Conservation (phyloP, 1,140 invertebrate genomes). For the Camponotus vicinus region DNA sequence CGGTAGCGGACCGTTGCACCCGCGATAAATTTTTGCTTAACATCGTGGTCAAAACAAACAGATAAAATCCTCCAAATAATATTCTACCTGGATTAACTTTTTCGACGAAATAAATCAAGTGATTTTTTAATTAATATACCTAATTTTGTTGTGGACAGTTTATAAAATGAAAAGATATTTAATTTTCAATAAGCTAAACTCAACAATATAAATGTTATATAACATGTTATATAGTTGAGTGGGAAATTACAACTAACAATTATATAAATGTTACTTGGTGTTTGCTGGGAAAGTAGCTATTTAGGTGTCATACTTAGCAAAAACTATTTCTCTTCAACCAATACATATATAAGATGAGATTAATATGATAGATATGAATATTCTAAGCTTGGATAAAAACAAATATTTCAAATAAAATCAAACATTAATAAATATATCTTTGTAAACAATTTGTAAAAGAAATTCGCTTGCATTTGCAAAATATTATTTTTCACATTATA, state of each 20-base stretch:
- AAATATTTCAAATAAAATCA: not conserved
- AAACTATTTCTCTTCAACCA: too few relatives aligned
- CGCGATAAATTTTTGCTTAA: constrained; percentile 2
- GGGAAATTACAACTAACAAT: too few relatives aligned
- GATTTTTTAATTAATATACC: too few relatives aligned
- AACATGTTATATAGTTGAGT: too few relatives aligned
- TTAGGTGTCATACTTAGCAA: too few relatives aligned
- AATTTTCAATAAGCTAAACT: not conserved
- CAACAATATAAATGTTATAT: too few relatives aligned
- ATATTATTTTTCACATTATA: not conserved
- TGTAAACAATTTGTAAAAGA: not conserved
- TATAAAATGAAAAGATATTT: not conserved
- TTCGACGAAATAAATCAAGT: not conserved
- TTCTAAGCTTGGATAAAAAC: too few relatives aligned
- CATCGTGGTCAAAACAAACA: not conserved
- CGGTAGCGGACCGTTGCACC: not conserved
- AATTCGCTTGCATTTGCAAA: not conserved
- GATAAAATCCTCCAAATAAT: not conserved
- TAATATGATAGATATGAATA: too few relatives aligned
- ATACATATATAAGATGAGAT: too few relatives aligned
- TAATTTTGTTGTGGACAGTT: not conserved
- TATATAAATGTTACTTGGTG: too few relatives aligned
- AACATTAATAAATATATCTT: not conserved
- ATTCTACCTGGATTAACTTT: not conserved
- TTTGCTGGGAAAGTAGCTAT: too few relatives aligned